phyloP scores from a whole-genome alignment of 2,888 invertebrate species.

The Mystacides longicornis region DNA sequence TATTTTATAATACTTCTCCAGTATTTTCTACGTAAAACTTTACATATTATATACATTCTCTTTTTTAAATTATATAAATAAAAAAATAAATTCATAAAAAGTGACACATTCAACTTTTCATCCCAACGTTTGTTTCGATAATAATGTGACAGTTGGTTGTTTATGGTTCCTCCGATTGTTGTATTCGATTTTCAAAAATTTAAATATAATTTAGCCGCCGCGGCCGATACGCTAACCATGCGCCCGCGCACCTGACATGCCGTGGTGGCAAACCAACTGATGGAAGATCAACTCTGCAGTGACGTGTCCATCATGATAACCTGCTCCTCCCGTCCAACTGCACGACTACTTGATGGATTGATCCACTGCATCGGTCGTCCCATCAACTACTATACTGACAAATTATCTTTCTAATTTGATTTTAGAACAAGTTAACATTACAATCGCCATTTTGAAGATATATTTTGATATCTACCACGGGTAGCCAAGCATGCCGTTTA shows the following conservation, averaged over 20 bases:
- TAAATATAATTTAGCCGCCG: background rate
- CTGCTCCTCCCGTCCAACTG: background rate
- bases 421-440: too few relatives aligned
- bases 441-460: too few relatives aligned
- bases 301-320: slow-evolving; percentile 5
- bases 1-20: too few relatives aligned
- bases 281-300: slow-evolving; percentile 8
- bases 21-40: too few relatives aligned
- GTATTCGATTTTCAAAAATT: slow-evolving; percentile 1
- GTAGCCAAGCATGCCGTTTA: too few relatives aligned
- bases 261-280: slow-evolving; percentile 15
- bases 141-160: slow-evolving; percentile 2
- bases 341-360: background rate
- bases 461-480: too few relatives aligned
- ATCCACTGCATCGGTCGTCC: background rate
- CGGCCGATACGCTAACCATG: background rate
- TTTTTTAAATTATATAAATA: background rate
- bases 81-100: background rate
- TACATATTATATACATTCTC: background rate
- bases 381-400: background rate
- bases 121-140: background rate
- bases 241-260: slow-evolving; percentile 7
- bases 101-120: background rate
- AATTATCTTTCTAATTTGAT: background rate
- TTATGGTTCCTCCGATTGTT: background rate